Base-by-base conservation (phyloP, 2,888 invertebrate genomes). In the Brenthis hecate region DNA sequence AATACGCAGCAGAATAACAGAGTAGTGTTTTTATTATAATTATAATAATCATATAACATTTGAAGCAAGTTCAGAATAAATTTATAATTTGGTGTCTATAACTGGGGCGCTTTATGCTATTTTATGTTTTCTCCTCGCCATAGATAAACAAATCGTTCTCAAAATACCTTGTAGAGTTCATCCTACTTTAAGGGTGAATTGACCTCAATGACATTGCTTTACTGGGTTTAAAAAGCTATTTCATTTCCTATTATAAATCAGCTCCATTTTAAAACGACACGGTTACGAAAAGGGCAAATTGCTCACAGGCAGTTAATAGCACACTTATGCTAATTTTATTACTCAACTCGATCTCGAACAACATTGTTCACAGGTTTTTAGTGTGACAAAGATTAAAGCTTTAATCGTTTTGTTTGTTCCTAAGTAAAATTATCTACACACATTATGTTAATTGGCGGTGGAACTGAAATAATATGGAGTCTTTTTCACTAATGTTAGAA, bases 311-410 rank as follows among this genome's bases (percentile, higher is more conserved):
- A 66, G 68, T 74, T 71, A 74, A 73, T 48, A 61, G 71, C 64
- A 70, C 57, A 61, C 69, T 74, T 70, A 71, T 70, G 73, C 48
- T 73, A 73, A 74, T 73, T 74, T 74, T 70, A 73, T 71, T 58
- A 56, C 68, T 65, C 32, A 60, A 65, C 65, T 66, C 70, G 54
- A 65, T 61, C 58, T 66, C 65, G 23, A 61, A 55, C 65, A 51
- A 56, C 64, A 65, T 63, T 70, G 65, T 65, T 67, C 57, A 62
- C 61, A 56, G 55, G 67, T 55, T 70, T 70, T 70, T 58, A 62
- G 19, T 57, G 32, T 32, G 23, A 28, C 13, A 58, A n/a, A 48
- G 48, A 48, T 58, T 58, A 58, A 58, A 48, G 58, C 47, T 11
- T 58, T 58, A 58, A 23, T 48, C 58, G 23, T 48, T 43, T 58